Evolutionary conservation across 92 coral and sea anemone genomes (phyloP).

Genomic region (Phenganax stokvisi): DNA sequence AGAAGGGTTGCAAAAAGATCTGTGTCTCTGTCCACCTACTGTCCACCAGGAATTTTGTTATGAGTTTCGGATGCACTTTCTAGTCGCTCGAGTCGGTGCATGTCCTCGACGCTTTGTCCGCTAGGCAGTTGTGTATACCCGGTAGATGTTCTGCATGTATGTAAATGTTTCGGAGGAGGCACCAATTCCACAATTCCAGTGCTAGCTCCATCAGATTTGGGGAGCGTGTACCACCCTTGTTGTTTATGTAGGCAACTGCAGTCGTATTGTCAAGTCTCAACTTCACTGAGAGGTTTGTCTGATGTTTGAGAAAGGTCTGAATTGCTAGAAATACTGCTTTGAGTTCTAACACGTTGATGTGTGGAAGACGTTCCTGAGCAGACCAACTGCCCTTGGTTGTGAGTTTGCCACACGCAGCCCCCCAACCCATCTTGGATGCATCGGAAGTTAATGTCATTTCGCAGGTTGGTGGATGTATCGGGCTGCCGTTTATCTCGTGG

Average conservation of each 20-base stretch:
- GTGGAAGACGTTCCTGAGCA: constrained; percentile 34
- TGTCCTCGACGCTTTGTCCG: constrained; percentile 42
- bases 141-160: constrained; percentile 42
- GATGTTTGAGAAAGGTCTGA: constrained; percentile 46
- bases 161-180: constrained; percentile 27
- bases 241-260: constrained; percentile 46
- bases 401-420: constrained; percentile 22
- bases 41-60: constrained; percentile 42
- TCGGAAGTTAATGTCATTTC: constrained; percentile 38
- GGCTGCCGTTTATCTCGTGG: constrained; percentile 44
- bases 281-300: constrained; percentile 33
- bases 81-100: constrained; percentile 49
- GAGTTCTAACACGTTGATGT: constrained; percentile 47
- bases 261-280: constrained; percentile 49
- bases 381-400: constrained; percentile 54
- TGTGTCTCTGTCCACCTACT: constrained; percentile 14
- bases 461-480: constrained; percentile 33
- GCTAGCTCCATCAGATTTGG: constrained; percentile 40
- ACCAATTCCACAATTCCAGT: constrained; percentile 52
- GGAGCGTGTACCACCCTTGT: constrained; percentile 54
- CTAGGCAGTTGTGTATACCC: constrained; percentile 42
- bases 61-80: constrained; percentile 31
- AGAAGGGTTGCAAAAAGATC: constrained; percentile 49
- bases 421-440: constrained; percentile 56
- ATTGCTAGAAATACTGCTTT: constrained; percentile 47